Evolutionary conservation across 2,888 invertebrate species (phyloP).

Genomic region (Neria commutata): DNA sequence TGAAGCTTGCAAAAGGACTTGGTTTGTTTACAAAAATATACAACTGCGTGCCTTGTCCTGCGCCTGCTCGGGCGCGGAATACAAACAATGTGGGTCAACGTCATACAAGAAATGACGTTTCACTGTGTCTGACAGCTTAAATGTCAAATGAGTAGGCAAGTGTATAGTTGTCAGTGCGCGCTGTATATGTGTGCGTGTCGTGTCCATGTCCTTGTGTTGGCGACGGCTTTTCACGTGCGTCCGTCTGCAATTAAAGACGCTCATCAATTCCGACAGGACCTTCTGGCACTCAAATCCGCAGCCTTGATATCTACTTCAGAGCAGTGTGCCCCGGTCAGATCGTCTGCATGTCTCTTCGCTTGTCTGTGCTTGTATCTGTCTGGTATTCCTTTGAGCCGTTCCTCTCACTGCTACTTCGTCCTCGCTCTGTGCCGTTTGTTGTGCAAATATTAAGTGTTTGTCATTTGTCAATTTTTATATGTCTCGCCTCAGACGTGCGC

Average conservation of each 20-base stretch:
- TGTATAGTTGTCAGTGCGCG: background rate
- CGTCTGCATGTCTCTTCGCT: background rate
- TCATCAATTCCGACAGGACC: conserved; percentile 13
- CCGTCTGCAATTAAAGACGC: conserved; percentile 17
- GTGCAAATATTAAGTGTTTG: conserved; percentile 16
- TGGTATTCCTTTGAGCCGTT: background rate
- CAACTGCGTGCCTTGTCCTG: too few species aligned
- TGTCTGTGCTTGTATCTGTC: background rate
- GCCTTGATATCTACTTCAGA: background rate
- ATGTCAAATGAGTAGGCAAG: background rate
- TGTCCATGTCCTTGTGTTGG: background rate
- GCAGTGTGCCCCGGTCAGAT: background rate
- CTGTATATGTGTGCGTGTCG: background rate
- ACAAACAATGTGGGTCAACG: conserved; percentile 13
- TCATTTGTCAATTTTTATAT: conserved; percentile 30
- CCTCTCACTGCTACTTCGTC: background rate
- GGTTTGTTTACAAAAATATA: too few species aligned
- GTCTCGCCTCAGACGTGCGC: conserved; percentile 4
- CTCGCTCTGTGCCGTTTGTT: background rate
- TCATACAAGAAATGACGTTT: background rate
- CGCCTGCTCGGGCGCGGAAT: too few species aligned
- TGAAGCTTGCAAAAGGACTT: too few species aligned
- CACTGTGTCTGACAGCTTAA: conserved; percentile 9
- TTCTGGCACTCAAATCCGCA: conserved; percentile 6
- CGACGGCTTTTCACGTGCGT: background rate